Percentiles rank a stretch among this genome's conserved stretches.
Evolutionary conservation across 2,888 invertebrate species (phyloP).

Genomic region (Alviniconcha strummeri): DNA sequence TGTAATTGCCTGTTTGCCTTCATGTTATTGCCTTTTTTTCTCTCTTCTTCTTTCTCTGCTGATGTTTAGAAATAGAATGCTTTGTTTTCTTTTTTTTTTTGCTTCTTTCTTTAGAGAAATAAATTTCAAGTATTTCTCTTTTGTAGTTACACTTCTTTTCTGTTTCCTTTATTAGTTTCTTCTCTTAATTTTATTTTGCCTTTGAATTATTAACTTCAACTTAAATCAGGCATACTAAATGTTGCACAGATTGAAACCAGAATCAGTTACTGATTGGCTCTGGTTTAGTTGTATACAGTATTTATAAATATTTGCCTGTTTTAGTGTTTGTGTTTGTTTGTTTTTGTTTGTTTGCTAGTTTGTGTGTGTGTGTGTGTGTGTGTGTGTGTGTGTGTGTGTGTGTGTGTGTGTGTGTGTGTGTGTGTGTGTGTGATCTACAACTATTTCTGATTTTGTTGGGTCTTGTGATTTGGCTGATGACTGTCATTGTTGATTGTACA

Average conservation of each 20-base stretch:
- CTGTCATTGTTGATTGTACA: too few relatives aligned
- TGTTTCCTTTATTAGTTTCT: not conserved
- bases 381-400: not conserved
- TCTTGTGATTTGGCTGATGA: too few relatives aligned
- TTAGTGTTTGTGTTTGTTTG: not conserved
- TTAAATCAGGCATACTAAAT: too few relatives aligned
- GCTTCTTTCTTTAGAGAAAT: not conserved
- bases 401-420: slow-evolving; percentile 4
- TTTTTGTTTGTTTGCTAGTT: not conserved
- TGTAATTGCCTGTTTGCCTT: not conserved
- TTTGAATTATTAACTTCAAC: too few relatives aligned
- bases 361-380: slow-evolving; percentile 23
- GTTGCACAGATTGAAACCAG: too few relatives aligned
- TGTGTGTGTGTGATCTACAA: not conserved
- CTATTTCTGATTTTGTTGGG: too few relatives aligned
- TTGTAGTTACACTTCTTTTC: too few relatives aligned
- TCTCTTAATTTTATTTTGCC: not conserved
- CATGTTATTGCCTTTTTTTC: not conserved
- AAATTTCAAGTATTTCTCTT: too few relatives aligned
- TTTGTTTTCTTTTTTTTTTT: not conserved
- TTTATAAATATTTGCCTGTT: too few relatives aligned
- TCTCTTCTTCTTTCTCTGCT: not conserved
- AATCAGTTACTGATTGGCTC: too few relatives aligned
- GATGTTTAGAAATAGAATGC: not conserved
- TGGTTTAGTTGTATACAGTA: too few relatives aligned